Base-by-base conservation (phyloP, 1,140 invertebrate genomes). In the Rhizoglyphus robini region DNA sequence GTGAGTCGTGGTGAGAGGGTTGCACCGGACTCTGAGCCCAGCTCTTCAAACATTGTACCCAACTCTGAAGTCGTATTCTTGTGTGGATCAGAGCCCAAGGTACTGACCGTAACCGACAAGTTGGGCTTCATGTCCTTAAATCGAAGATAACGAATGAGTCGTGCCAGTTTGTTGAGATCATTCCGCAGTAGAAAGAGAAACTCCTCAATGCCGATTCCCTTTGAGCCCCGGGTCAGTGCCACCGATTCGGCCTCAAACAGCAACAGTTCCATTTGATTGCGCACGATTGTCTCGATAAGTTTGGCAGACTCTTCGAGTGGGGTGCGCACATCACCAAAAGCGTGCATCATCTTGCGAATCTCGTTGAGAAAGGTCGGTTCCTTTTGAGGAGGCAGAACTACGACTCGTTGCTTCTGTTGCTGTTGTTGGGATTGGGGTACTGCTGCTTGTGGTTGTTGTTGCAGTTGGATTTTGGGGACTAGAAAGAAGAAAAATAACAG, bases 121-220 rank as follows among this genome's bases (percentile, higher is more conserved):
- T 67, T 58, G 20, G 70, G 49, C 54, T 73, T 74, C 47, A 73
- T 25, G 66, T 76, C 75, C 65, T 74, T 75, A 61, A 75, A 27
- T 70, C 81, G 79, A 49, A 81, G 75, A 72, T 82, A 83, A 60
- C 78, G 82, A 74, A 79, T 79, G 73, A 75, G 79, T 70, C 74
- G 75, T 71, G 74, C 77, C 71, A 76, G 71, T 68, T 82, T 83
- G 4, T 80, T 72, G 71, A 80, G 81, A 74, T 84, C 82, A 70
- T 82, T 83, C 57, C 83, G 75, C 73, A 86, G 77, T 36, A 85
- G 73, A 73, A 82, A 86, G n/a, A 86, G 75, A 29, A 86, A 77
- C 69, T 86, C 83, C 72, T 81, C 79, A 15, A 77, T 69, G 23
- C 74, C 72, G 30, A 65, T 41, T 20, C 8, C 13, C 2, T 34